phyloP scores from a whole-genome alignment of 1,140 invertebrate genomes.

The Wasmannia auropunctata region DNA sequence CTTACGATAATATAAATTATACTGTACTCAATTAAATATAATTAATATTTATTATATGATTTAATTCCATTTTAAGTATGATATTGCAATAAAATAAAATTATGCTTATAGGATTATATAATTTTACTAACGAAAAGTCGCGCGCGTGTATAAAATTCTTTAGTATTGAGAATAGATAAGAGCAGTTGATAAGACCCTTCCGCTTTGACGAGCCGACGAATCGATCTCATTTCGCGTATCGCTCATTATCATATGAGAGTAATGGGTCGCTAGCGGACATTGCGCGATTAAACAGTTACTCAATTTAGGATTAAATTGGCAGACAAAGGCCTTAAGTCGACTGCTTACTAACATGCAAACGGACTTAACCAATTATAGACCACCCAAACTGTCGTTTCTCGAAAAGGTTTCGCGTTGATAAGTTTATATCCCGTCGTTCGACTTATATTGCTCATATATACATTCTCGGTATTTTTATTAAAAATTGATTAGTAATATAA shows the following conservation, averaged over 20 bases:
- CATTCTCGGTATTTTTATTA: background rate
- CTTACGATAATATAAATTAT: background rate
- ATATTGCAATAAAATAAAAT: background rate
- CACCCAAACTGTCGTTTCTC: slow-evolving; percentile 77
- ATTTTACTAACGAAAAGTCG: slow-evolving; percentile 1
- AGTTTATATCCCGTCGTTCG: background rate
- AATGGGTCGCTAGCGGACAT: slow-evolving; percentile 60
- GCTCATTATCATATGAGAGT: slow-evolving; percentile 73
- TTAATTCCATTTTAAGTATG: background rate
- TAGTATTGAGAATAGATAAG: background rate
- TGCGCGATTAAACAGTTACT: slow-evolving; percentile 79
- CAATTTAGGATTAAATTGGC: slow-evolving; percentile 82
- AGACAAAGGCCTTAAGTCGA: slow-evolving; percentile 81
- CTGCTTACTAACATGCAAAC: slow-evolving; percentile 80
- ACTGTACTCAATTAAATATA: background rate
- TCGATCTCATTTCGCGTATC: slow-evolving; percentile 38
- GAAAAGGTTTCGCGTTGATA: slow-evolving; percentile 41
- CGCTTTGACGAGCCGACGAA: slow-evolving; percentile 32
- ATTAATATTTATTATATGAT: background rate
- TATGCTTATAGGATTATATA: background rate
- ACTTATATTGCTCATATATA: background rate
- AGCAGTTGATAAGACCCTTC: background rate
- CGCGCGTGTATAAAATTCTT: background rate
- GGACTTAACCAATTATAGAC: slow-evolving; percentile 81
- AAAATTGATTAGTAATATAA: background rate